These are phyloP conservation scores for Eriosoma lanigerum DNA, from an alignment of 1,140 invertebrate genomes.

Conservation along the genomic window DNA sequence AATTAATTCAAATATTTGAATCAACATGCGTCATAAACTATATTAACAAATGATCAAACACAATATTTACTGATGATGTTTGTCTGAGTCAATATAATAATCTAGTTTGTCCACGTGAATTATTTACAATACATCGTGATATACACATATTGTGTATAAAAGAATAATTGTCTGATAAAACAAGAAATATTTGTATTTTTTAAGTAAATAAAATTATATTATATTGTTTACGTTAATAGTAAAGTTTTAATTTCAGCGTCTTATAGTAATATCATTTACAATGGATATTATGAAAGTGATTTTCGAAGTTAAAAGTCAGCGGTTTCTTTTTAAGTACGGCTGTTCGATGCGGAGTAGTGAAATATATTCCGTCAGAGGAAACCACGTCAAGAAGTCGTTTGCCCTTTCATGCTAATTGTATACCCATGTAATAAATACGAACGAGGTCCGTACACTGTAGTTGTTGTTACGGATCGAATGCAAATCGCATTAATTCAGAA, in stretches of 20 bases:
- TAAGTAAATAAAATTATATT: background rate
- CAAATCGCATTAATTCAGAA: constrained; percentile 30
- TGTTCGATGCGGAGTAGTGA: background rate
- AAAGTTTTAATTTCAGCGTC: background rate
- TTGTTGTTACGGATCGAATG: constrained; percentile 26
- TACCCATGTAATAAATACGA: background rate
- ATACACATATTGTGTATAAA: too few species aligned
- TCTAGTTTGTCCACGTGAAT: too few species aligned
- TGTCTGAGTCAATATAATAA: background rate
- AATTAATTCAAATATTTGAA: background rate
- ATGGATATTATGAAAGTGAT: background rate
- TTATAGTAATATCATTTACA: too few species aligned
- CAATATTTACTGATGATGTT: background rate
- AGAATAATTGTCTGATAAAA: too few species aligned
- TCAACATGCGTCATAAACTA: background rate
- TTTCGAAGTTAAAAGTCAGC: background rate
- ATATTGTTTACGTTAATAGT: background rate
- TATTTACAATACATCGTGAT: too few species aligned
- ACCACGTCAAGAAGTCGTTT: background rate
- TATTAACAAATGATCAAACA: background rate
- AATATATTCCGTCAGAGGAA: background rate
- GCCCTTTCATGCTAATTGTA: constrained; percentile 33
- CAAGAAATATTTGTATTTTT: background rate
- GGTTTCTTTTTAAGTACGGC: background rate
- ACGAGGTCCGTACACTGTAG: constrained; percentile 6